These are phyloP conservation scores for Melanotaenia maccullochi DNA, from an alignment of 2,797 vertebrate species.

Conservation along the genomic window DNA sequence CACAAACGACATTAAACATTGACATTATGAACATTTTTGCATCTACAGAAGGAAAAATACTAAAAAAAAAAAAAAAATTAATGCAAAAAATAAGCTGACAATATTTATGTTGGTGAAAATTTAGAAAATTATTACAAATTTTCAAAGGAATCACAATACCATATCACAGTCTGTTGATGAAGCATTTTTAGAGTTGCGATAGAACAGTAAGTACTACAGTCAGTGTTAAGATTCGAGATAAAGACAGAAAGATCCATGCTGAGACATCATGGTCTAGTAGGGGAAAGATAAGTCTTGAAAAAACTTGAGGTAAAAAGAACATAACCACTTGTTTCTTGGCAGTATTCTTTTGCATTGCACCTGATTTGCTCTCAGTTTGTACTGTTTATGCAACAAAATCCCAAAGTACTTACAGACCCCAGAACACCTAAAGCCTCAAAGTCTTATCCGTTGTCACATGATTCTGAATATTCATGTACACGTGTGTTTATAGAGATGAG, in stretches of 20 bases:
- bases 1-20: background rate
- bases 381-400: background rate
- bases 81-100: background rate
- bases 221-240: background rate
- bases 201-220: background rate
- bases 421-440: background rate
- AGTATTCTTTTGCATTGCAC: background rate
- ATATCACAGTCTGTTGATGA: background rate
- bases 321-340: background rate
- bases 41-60: background rate
- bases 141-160: background rate
- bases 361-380: background rate
- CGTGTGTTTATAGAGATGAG: background rate
- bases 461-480: background rate
- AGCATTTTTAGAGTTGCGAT: background rate
- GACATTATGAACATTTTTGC: background rate
- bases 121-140: background rate
- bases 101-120: background rate
- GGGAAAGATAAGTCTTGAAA: background rate
- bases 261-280: background rate
- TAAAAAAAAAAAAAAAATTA: too few relatives aligned
- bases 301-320: background rate
- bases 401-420: background rate
- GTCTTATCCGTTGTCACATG: background rate
- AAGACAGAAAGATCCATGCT: background rate